Conservation (phyloP, 2,113 vertebrate genomes). For the Tragelaphus scriptus region DNA sequence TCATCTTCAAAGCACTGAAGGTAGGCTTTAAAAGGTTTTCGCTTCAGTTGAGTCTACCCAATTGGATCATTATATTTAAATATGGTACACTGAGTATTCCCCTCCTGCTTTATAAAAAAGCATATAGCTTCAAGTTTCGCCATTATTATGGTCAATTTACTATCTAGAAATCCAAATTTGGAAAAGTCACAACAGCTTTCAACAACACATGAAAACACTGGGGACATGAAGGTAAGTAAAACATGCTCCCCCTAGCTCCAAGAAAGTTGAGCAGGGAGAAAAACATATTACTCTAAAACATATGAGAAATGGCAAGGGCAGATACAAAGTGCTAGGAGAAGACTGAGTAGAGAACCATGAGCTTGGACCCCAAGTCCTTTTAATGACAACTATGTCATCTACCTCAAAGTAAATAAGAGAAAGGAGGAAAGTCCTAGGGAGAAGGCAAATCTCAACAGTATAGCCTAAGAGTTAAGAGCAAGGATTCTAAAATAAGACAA, state of each 20-base stretch:
- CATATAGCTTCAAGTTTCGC: background rate
- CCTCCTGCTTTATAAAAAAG: background rate
- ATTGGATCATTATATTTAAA: background rate
- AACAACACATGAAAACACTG: background rate
- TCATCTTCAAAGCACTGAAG: background rate
- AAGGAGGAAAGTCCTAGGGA: background rate
- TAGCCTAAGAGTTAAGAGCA: background rate
- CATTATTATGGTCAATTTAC: background rate
- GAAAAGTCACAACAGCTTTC: background rate
- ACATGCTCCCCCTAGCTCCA: background rate
- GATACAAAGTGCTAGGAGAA: background rate
- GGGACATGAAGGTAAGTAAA: background rate
- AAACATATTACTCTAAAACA: background rate
- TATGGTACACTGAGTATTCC: background rate
- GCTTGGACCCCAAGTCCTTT: background rate
- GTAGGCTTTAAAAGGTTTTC: background rate
- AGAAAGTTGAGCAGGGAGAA: background rate
- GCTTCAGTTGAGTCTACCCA: background rate
- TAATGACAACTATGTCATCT: background rate
- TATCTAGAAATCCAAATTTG: background rate
- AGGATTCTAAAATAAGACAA: background rate
- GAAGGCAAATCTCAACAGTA: background rate
- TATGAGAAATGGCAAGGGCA: background rate
- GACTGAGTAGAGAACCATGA: background rate
- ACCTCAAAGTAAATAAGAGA: slow-evolving; percentile 7